phyloP scores from a whole-genome alignment of 1,140 invertebrate genomes.

The Thaumatotibia leucotreta region DNA sequence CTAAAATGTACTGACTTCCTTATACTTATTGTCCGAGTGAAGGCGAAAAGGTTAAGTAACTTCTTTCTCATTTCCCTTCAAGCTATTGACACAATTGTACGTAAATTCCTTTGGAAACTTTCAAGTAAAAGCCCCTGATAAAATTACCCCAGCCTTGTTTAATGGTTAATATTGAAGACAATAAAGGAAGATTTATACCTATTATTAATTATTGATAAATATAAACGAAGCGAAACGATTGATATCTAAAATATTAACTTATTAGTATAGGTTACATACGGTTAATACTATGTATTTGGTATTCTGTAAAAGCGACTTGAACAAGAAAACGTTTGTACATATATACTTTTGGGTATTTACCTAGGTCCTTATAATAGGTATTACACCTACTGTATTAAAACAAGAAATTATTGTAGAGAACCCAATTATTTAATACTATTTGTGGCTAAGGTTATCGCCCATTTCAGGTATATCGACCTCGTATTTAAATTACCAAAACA shows the following conservation, averaged over 20 bases:
- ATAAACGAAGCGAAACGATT: slow-evolving; percentile 61
- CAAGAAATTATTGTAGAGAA: not conserved
- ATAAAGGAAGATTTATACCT: slow-evolving; percentile 74
- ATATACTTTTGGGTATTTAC: not conserved
- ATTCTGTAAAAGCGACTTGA: not conserved
- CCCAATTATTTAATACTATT: not conserved
- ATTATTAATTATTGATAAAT: slow-evolving; percentile 53
- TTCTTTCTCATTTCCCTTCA: not conserved
- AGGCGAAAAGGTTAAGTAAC: no score
- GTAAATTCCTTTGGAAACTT: not conserved
- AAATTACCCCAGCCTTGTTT: slow-evolving; percentile 49
- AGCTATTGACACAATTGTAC: not conserved
- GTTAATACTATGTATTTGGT: slow-evolving; percentile 29
- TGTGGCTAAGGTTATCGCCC: not conserved
- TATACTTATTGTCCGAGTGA: no score
- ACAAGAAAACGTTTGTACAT: not conserved
- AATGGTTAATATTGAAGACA: slow-evolving; percentile 71
- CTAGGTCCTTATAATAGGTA: not conserved
- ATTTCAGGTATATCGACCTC: not conserved
- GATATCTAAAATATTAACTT: slow-evolving; percentile 64
- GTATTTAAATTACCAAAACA: not conserved
- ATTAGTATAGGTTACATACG: slow-evolving; percentile 30
- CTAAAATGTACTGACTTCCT: no score
- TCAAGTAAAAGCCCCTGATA: not conserved
- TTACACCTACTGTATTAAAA: not conserved